Conservation (phyloP, 2,888 invertebrate genomes). For the Rhopalosiphum nymphaeae region DNA sequence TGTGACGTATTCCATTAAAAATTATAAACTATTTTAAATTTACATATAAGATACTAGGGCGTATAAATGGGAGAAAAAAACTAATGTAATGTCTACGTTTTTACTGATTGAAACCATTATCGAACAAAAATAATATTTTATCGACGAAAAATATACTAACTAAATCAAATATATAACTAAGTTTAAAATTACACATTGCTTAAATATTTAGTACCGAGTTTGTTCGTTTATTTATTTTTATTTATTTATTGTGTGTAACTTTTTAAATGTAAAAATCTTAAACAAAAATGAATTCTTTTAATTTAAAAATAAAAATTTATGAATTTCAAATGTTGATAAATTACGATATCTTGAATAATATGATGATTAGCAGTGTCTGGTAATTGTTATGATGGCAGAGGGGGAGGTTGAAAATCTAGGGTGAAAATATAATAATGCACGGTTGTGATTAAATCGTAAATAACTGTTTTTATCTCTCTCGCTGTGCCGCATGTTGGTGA, state of each 20-base stretch:
- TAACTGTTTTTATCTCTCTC: not conserved
- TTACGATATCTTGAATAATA: not conserved
- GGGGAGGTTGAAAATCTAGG: not conserved
- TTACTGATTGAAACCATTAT: not conserved
- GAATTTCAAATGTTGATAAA: not conserved
- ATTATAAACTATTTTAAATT: not conserved
- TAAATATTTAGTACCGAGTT: not conserved
- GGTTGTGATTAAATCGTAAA: slow-evolving; percentile 27
- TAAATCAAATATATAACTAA: not conserved
- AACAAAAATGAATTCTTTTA: not conserved
- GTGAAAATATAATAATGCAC: not conserved
- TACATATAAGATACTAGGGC: not conserved
- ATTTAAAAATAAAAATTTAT: not conserved
- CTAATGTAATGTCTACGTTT: not conserved
- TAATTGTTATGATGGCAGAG: not conserved
- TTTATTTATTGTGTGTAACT: not conserved
- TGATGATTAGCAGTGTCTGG: not conserved
- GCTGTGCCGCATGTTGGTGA: not conserved
- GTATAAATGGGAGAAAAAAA: not conserved
- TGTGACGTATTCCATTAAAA: not conserved
- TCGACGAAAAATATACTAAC: not conserved
- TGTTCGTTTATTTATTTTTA: not conserved
- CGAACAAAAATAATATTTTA: not conserved
- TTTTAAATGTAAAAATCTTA: not conserved
- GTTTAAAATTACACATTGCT: not conserved